Percentiles rank a stretch among this genome's conserved stretches.
These are phyloP conservation scores for Leptinotarsa rubiginosa DNA, from an alignment of 2,888 invertebrate genomes.

Conservation along the genomic window DNA sequence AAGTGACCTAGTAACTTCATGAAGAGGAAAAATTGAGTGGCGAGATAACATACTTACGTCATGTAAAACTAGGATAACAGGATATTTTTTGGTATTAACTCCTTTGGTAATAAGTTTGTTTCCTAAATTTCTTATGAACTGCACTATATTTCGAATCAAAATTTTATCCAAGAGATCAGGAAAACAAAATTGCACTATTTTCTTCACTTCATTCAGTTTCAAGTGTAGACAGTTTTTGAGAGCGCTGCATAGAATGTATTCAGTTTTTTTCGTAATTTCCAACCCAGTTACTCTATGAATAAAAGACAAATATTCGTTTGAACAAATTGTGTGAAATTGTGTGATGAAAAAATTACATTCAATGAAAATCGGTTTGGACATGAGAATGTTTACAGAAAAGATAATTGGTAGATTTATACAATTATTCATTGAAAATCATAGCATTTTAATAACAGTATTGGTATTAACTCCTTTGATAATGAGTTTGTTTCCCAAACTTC, in stretches of 20 bases:
- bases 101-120: constrained; percentile 65
- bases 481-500: constrained; percentile 64
- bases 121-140: constrained; percentile 63
- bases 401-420: no score
- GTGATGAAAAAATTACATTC: no score
- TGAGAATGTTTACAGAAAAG: no score
- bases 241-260: constrained; percentile 65
- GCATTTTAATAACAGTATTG: constrained; percentile 69
- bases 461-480: constrained; percentile 64
- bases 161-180: constrained; percentile 61
- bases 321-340: no score
- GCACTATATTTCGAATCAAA: constrained; percentile 65
- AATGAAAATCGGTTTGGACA: no score
- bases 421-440: no score
- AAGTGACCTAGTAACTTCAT: no score
- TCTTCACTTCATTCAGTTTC: constrained; percentile 63
- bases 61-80: constrained; percentile 77
- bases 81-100: constrained; percentile 67
- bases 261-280: constrained; percentile 55
- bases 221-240: constrained; percentile 63
- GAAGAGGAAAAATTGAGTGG: neutral
- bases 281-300: constrained; percentile 38
- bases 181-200: constrained; percentile 62
- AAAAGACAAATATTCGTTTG: no score
- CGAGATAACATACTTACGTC: constrained; percentile 67